Conservation (phyloP, 1,140 invertebrate genomes). For the Berghia stephanieae region DNA sequence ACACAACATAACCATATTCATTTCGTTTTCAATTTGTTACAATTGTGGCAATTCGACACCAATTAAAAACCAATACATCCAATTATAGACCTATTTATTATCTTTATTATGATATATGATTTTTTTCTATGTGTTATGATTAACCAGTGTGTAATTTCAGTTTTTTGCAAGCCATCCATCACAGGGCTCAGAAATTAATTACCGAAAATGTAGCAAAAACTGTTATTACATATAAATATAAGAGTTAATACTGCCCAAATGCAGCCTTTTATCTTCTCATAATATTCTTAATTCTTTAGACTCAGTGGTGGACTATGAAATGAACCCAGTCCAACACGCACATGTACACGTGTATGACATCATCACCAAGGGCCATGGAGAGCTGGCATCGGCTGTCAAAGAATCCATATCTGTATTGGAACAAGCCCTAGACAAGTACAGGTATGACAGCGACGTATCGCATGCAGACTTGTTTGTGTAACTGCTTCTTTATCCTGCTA, state of each 20-base stretch:
- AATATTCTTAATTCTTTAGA: background rate
- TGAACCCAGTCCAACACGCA: background rate
- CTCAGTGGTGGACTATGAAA: background rate
- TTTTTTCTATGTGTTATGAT: too few relatives aligned
- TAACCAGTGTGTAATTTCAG: too few relatives aligned
- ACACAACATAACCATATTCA: too few relatives aligned
- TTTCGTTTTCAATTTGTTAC: too few relatives aligned
- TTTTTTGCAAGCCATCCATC: too few relatives aligned
- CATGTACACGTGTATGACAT: too few relatives aligned
- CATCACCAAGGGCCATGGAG: too few relatives aligned
- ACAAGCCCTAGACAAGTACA: conserved; percentile 6
- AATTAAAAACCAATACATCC: background rate
- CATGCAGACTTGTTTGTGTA: too few relatives aligned
- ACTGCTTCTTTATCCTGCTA: too few relatives aligned
- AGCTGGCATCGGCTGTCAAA: too few relatives aligned
- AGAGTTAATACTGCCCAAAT: background rate
- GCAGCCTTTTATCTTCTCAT: background rate
- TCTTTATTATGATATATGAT: background rate
- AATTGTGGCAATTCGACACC: too few relatives aligned
- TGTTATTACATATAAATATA: background rate
- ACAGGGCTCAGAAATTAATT: background rate
- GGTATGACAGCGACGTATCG: conserved; percentile 1
- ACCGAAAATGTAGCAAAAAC: too few relatives aligned
- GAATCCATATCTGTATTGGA: background rate
- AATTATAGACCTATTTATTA: background rate